Conservation (phyloP, 2,113 vertebrate species). For the Corythaeola cristata region DNA sequence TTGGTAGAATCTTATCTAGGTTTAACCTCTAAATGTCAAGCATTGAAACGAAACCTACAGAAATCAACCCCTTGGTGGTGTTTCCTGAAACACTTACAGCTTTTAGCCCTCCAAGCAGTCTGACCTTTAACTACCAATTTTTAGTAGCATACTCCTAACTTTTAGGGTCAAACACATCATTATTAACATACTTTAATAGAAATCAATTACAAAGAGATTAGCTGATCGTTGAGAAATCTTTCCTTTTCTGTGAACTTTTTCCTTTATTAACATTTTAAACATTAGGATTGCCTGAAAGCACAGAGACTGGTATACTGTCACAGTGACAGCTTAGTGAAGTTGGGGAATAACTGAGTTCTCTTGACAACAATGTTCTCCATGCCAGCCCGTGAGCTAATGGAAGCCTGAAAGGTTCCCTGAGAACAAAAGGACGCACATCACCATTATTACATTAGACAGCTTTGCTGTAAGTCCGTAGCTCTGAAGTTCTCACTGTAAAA, state of each 20-base stretch:
- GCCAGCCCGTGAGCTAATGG: neutral
- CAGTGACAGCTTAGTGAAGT: neutral
- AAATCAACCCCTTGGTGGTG: neutral
- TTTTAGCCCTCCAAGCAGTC: neutral
- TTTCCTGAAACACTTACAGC: neutral
- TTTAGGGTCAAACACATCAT: neutral
- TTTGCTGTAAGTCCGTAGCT: neutral
- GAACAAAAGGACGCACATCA: neutral
- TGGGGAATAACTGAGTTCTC: neutral
- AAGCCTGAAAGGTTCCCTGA: neutral
- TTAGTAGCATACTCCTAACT: neutral
- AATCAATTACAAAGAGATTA: neutral
- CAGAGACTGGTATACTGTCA: neutral
- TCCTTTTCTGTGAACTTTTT: neutral
- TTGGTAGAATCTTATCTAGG: neutral
- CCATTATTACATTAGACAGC: neutral
- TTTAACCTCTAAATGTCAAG: neutral
- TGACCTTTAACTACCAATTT: neutral
- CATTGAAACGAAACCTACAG: neutral
- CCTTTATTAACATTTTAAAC: neutral
- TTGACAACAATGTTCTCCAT: accelerated
- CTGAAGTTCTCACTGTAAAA: neutral
- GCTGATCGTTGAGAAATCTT: neutral
- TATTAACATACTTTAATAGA: neutral
- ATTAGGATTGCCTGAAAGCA: neutral